Evolutionary conservation across 2,888 invertebrate species (phyloP).

Genomic region (Alviniconcha strummeri): DNA sequence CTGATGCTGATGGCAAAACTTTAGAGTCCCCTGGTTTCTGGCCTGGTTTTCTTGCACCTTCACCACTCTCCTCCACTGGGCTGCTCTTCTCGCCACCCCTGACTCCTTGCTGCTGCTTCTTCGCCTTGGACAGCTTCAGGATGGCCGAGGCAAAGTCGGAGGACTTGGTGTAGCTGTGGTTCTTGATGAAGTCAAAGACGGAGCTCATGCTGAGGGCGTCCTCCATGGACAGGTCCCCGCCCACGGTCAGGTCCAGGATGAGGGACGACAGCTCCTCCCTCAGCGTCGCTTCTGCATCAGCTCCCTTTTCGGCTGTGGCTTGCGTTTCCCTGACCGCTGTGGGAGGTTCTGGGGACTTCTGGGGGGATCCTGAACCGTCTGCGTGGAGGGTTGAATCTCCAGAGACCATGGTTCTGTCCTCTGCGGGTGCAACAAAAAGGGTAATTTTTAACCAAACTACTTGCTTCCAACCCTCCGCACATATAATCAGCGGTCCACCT

Average conservation of each 20-base stretch:
- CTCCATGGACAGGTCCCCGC: constrained; percentile 25
- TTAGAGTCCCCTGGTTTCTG: background rate
- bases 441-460: too few species aligned
- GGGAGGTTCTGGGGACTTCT: background rate
- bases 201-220: constrained; percentile 22
- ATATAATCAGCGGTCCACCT: too few species aligned
- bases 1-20: background rate
- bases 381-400: background rate
- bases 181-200: constrained; percentile 23
- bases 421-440: background rate
- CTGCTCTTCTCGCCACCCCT: background rate
- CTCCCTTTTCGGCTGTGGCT: background rate
- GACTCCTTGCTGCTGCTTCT: constrained; percentile 4
- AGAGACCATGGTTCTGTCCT: background rate
- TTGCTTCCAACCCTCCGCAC: too few species aligned
- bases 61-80: background rate
- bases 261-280: constrained; percentile 8
- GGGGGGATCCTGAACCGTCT: background rate
- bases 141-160: constrained; percentile 27
- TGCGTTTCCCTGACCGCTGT: background rate
- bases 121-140: background rate
- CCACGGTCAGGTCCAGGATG: constrained; percentile 22
- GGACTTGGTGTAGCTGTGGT: constrained; percentile 22
- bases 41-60: background rate
- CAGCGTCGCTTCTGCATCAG: background rate